These are phyloP conservation scores for Zoanthus sansibaricus DNA, from an alignment of 92 coral and sea anemone genomes.

Conservation along the genomic window DNA sequence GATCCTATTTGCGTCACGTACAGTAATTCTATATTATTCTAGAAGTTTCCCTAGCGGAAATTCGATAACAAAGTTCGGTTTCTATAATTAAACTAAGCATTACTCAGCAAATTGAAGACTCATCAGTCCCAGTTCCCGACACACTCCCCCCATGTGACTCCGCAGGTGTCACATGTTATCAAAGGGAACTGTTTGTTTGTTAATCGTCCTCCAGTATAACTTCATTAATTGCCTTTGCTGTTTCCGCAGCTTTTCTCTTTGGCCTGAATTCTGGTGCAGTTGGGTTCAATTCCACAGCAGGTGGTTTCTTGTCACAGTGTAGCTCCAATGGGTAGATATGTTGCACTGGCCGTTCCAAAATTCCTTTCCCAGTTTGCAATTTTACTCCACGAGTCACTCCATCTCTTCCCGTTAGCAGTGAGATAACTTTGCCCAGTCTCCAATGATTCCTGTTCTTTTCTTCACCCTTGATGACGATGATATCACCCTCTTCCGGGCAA, in stretches of 20 bases:
- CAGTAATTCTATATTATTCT: too few species aligned
- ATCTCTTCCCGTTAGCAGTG: slow-evolving; percentile 24
- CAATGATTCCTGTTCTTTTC: slow-evolving; percentile 39
- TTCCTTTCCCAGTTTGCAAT: slow-evolving; percentile 30
- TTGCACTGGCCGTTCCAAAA: slow-evolving; percentile 35
- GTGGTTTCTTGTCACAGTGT: slow-evolving; percentile 2
- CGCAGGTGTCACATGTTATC: not conserved
- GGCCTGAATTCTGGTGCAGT: slow-evolving; percentile 16
- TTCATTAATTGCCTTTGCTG: slow-evolving; percentile 27
- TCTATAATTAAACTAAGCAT: not conserved
- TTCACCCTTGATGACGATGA: slow-evolving; percentile 38
- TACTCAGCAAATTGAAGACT: not conserved
- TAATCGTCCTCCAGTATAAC: slow-evolving; percentile 9
- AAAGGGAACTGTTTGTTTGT: not conserved
- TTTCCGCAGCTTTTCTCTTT: slow-evolving; percentile 12
- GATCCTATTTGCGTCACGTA: too few species aligned
- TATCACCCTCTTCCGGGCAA: slow-evolving; percentile 33
- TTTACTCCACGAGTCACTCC: slow-evolving; percentile 28
- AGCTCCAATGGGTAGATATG: slow-evolving; percentile 50
- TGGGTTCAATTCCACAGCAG: slow-evolving; percentile 1
- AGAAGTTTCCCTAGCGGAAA: too few species aligned
- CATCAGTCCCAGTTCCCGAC: not conserved
- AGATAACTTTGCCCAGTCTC: slow-evolving; percentile 39
- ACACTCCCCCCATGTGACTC: slow-evolving; percentile 6
- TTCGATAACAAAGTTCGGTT: not conserved